A percentile compares a stretch with the other conserved stretches of the same genome.
These are phyloP conservation scores for Heliconius himera DNA, from an alignment of 1,140 invertebrate genomes.

Conservation along the genomic window DNA sequence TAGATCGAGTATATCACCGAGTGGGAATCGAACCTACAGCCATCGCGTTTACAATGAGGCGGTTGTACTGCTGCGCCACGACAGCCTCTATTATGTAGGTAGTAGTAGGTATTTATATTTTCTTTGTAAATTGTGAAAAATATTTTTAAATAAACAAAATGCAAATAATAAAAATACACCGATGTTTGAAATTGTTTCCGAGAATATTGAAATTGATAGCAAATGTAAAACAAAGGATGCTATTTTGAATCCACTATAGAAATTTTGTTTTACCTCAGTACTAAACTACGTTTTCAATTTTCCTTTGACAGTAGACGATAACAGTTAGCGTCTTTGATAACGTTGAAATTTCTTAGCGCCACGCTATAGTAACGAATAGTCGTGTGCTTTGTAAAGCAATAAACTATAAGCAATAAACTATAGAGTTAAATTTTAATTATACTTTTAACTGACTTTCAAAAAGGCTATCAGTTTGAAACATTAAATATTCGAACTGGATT, in stretches of 20 bases:
- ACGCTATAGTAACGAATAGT: neutral
- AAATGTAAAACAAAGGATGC: neutral
- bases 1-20: neutral
- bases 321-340: conserved; percentile 6
- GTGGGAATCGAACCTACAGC: neutral
- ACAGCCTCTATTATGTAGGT: too few species aligned
- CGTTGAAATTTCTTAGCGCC: neutral
- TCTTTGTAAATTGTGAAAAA: too few species aligned
- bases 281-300: conserved; percentile 4
- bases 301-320: neutral
- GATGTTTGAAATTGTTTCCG: neutral
- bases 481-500: too few species aligned
- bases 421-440: neutral
- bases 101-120: too few species aligned
- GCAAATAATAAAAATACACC: neutral
- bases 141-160: too few species aligned
- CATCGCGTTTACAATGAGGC: neutral
- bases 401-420: neutral
- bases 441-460: too few species aligned
- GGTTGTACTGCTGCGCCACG: too few species aligned
- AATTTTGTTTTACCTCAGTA: neutral
- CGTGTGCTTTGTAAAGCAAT: neutral
- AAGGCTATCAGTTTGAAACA: too few species aligned
- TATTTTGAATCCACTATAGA: neutral
- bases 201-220: neutral